These are phyloP conservation scores for Oreochromis spilurus DNA, from an alignment of 2,113 vertebrate species.

Conservation along the genomic window DNA sequence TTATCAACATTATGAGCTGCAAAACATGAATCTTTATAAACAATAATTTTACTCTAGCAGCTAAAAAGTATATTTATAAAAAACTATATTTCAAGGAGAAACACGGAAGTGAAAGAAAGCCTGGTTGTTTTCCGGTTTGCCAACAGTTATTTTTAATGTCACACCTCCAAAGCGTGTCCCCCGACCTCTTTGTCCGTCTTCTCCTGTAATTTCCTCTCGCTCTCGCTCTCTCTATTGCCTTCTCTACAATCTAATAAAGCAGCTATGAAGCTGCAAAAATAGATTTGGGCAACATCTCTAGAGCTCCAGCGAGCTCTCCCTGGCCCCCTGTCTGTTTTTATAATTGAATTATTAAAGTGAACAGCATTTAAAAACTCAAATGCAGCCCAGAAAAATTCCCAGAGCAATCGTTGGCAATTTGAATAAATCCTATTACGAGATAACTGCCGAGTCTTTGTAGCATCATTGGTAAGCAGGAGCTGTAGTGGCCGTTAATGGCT, in stretches of 20 bases:
- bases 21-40: not conserved
- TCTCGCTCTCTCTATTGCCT: not conserved
- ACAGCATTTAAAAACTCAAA: not conserved
- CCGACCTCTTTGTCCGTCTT: not conserved
- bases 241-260: not conserved
- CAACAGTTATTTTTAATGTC: not conserved
- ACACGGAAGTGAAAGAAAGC: not conserved
- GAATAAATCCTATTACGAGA: constrained; percentile 33
- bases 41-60: not conserved
- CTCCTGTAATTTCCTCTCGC: constrained; percentile 3
- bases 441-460: constrained; percentile 6
- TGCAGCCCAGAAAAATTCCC: not conserved
- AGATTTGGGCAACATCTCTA: not conserved
- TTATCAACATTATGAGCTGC: not conserved
- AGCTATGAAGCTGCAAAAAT: not conserved
- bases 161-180: not conserved
- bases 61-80: not conserved
- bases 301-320: not conserved
- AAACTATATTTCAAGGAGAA: not conserved
- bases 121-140: not conserved
- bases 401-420: not conserved
- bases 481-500: not conserved
- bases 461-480: not conserved
- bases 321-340: not conserved
- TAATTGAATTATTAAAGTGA: constrained; percentile 30